A percentile compares a stretch with the other conserved stretches of the same genome.
phyloP scores from a whole-genome alignment of 2,888 invertebrate genomes.

The Parnassius apollo region DNA sequence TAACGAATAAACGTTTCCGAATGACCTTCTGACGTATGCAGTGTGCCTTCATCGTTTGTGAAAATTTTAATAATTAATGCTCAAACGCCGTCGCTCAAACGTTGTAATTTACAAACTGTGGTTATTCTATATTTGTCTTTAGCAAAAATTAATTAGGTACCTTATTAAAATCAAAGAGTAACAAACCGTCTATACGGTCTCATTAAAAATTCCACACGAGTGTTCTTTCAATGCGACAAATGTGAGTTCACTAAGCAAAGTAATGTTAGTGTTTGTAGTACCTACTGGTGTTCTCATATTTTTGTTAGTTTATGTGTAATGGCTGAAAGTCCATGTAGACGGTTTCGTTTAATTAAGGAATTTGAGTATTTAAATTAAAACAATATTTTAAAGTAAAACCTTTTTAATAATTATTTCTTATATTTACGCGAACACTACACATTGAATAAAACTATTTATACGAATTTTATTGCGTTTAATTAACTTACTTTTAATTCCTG shows the following conservation, averaged over 20 bases:
- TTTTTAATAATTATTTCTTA: too few relatives aligned
- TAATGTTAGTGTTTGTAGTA: conserved; percentile 7
- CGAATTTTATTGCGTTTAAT: too few relatives aligned
- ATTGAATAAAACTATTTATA: too few relatives aligned
- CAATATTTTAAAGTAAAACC: too few relatives aligned
- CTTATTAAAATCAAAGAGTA: conserved; percentile 23
- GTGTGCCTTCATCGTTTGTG: conserved; percentile 5
- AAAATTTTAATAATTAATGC: conserved; percentile 16
- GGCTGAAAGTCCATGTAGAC: neutral
- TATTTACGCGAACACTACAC: too few relatives aligned
- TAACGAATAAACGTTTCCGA: conserved; percentile 17
- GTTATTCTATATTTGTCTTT: conserved; percentile 20
- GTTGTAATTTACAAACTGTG: conserved; percentile 7
- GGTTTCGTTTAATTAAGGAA: too few relatives aligned
- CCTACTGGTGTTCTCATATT: neutral
- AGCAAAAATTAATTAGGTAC: conserved; percentile 16
- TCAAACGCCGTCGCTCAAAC: conserved; percentile 6
- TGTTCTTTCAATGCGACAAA: conserved; percentile 21
- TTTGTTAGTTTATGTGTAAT: conserved; percentile 2
- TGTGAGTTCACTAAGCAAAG: conserved; percentile 20
- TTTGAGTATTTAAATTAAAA: too few relatives aligned
- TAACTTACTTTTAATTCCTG: too few relatives aligned
- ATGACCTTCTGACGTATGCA: conserved; percentile 10
- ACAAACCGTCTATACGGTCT: conserved; percentile 19
- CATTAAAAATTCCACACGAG: conserved; percentile 26